phyloP scores from a whole-genome alignment of 2,888 invertebrate species.

The Metacarcinus magister region DNA sequence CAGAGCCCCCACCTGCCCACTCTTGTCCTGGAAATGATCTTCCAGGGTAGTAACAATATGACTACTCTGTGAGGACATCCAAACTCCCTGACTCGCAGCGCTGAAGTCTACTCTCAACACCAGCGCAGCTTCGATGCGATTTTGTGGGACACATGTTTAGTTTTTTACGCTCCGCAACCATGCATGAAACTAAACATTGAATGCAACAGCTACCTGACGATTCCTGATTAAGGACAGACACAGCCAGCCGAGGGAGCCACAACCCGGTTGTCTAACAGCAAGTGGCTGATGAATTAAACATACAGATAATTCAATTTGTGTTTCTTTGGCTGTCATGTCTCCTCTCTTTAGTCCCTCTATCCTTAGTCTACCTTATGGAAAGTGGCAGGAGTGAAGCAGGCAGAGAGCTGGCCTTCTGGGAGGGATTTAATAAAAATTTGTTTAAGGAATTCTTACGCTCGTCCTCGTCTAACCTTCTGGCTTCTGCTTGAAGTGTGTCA shows the following conservation, averaged over 20 bases:
- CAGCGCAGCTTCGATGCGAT: background rate
- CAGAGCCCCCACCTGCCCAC: background rate
- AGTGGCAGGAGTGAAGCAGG: background rate
- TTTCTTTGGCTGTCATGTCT: background rate
- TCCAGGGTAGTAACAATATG: background rate
- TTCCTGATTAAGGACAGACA: conserved; percentile 47
- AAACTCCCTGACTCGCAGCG: background rate
- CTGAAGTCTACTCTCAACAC: background rate
- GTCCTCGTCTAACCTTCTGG: too few relatives aligned
- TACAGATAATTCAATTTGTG: background rate
- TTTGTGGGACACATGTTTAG: background rate
- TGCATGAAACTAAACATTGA: background rate
- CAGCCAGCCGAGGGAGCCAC: background rate
- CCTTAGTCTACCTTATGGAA: background rate
- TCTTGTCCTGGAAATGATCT: conserved; percentile 6
- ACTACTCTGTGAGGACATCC: background rate
- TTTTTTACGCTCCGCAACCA: background rate
- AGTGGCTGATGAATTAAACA: background rate
- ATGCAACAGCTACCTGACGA: background rate
- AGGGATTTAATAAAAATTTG: background rate
- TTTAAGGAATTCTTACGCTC: too few relatives aligned
- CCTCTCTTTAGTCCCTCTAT: background rate
- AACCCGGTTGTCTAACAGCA: background rate
- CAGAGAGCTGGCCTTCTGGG: background rate
- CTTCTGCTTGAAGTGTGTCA: too few relatives aligned